These are phyloP conservation scores for Glandiceps talaboti DNA, from an alignment of 53 echinoderm and acorn worm species.

Conservation along the genomic window DNA sequence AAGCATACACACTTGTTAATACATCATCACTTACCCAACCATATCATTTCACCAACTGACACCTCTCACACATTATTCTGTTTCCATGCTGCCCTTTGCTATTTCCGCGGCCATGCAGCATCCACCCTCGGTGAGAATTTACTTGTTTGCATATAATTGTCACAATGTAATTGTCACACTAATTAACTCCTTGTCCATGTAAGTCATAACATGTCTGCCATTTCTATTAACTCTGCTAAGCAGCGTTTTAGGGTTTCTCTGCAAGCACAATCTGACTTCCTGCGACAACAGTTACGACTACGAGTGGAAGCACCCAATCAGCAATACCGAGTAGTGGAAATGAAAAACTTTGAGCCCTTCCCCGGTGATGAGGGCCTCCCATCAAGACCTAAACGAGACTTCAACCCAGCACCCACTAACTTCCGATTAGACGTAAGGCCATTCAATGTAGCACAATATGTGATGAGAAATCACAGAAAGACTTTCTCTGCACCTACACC, in stretches of 20 bases:
- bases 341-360: not conserved
- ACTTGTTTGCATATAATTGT: too few species aligned
- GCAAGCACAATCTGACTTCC: not conserved
- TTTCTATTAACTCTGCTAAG: constrained; percentile 1
- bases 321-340: not conserved
- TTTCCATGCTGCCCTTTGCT: too few species aligned
- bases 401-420: not conserved
- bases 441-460: not conserved
- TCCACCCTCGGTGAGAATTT: too few species aligned
- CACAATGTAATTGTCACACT: too few species aligned
- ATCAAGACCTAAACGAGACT: not conserved
- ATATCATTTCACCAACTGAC: too few species aligned
- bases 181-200: too few species aligned
- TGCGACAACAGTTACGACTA: not conserved
- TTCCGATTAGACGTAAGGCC: not conserved
- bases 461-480: not conserved
- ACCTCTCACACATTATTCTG: too few species aligned
- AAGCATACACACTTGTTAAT: too few species aligned
- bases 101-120: too few species aligned
- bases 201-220: too few species aligned
- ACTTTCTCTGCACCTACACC: not conserved
- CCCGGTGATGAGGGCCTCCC: not conserved
- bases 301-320: not conserved
- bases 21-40: too few species aligned
- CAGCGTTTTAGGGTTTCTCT: not conserved